Evolutionary conservation across 1,140 invertebrate genomes (phyloP).

Genomic region (Drosophila mojavensis): DNA sequence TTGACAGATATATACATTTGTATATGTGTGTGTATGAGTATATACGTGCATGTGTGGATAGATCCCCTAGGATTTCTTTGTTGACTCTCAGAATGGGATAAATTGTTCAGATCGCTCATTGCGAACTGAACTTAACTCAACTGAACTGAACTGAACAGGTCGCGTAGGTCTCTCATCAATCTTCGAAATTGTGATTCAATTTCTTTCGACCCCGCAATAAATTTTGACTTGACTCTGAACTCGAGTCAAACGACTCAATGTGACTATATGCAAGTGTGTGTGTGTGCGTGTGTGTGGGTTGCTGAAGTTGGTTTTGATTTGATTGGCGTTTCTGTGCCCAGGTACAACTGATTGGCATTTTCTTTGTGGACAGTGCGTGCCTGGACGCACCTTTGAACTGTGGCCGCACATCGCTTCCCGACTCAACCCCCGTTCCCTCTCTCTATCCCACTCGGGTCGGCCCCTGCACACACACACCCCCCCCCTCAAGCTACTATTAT

Average conservation of each 20-base stretch:
- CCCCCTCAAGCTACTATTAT: not conserved
- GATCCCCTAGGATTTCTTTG: not conserved
- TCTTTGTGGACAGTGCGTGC: no score
- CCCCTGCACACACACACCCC: not conserved
- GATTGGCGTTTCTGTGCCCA: conserved; percentile 6
- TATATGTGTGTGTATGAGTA: no score
- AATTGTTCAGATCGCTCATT: not conserved
- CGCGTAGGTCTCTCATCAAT: conserved; percentile 22
- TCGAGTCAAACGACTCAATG: conserved; percentile 16
- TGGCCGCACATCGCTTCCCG: not conserved
- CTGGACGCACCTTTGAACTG: conserved; percentile 20
- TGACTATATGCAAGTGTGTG: not conserved
- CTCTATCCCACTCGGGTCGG: no score
- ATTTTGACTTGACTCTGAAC: conserved; percentile 43
- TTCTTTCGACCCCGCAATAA: conserved; percentile 43
- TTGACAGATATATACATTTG: no score
- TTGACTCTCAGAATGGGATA: not conserved
- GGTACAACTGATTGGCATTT: conserved; percentile 25
- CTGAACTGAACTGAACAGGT: not conserved
- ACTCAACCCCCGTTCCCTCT: no score
- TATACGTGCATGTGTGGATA: no score
- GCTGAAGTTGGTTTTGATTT: no score
- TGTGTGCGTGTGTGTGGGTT: not conserved
- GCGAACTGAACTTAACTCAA: no score
- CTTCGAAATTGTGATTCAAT: conserved; percentile 33